A percentile compares a stretch with the other conserved stretches of the same genome.
phyloP scores from a whole-genome alignment of 1,140 invertebrate species.

The Trachymyrmex septentrionalis region DNA sequence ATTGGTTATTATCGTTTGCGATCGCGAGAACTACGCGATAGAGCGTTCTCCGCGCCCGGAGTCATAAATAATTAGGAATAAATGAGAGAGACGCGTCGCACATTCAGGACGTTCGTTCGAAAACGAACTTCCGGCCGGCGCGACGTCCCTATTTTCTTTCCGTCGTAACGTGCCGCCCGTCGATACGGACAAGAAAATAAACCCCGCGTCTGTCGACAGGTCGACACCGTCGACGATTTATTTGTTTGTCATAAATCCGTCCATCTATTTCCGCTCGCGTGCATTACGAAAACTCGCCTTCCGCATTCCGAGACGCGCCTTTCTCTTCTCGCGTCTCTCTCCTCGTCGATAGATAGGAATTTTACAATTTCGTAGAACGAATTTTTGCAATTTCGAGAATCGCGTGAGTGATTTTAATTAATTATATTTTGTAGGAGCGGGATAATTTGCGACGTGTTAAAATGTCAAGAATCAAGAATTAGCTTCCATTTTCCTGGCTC shows the following conservation, averaged over 20 bases:
- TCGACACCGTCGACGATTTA: constrained; percentile 55
- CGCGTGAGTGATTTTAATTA: background rate
- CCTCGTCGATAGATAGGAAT: background rate
- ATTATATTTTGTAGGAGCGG: background rate
- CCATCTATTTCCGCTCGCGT: constrained; percentile 45
- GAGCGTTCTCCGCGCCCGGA: background rate
- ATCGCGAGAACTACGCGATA: constrained; percentile 32
- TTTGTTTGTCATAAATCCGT: constrained; percentile 64
- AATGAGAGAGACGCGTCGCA: constrained; percentile 29
- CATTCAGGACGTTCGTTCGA: background rate
- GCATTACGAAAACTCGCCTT: constrained; percentile 32
- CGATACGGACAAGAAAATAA: constrained; percentile 63
- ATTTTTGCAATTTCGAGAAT: background rate
- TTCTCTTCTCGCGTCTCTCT: too few species aligned
- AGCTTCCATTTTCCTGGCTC: constrained; percentile 3
- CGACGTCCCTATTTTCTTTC: constrained; percentile 22
- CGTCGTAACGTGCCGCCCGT: background rate
- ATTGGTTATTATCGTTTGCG: constrained; percentile 31
- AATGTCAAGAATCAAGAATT: background rate
- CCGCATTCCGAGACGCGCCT: background rate
- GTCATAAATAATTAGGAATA: constrained; percentile 53
- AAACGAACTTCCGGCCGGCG: background rate
- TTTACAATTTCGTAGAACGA: background rate
- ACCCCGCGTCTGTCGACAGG: constrained; percentile 58
- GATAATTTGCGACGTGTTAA: background rate